Conservation (phyloP, 1,140 invertebrate genomes). For the Goniozus legneri region DNA sequence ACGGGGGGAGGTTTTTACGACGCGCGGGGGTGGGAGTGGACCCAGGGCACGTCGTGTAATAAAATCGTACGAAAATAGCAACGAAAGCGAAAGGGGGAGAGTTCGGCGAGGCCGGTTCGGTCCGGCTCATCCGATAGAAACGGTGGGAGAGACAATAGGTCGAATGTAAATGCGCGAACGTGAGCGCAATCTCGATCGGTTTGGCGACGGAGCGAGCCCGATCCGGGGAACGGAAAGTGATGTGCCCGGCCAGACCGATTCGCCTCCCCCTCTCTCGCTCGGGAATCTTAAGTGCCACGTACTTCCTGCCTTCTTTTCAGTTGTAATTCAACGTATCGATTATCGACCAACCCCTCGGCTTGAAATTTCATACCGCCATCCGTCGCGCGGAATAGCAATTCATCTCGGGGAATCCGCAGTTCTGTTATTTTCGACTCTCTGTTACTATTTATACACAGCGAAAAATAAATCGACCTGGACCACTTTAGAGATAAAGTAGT, state of each 20-base stretch:
- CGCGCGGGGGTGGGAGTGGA: neutral
- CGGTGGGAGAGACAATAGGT: slow-evolving; percentile 44
- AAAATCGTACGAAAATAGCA: slow-evolving; percentile 37
- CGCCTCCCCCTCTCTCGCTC: neutral
- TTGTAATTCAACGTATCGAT: neutral
- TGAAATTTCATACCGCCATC: neutral
- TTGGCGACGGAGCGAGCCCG: too few relatives aligned
- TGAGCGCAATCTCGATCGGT: slow-evolving; percentile 45
- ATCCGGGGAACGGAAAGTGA: slow-evolving; percentile 25
- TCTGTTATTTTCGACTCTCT: too few relatives aligned
- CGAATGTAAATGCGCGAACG: slow-evolving; percentile 51
- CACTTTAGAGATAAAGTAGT: too few relatives aligned
- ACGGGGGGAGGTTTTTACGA: too few relatives aligned
- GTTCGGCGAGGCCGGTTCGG: slow-evolving; percentile 48
- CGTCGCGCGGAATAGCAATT: too few relatives aligned
- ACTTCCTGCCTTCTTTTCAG: slow-evolving; percentile 8
- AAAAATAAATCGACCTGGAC: too few relatives aligned
- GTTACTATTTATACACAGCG: too few relatives aligned
- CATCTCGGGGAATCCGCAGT: too few relatives aligned
- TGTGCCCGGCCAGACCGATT: too few relatives aligned
- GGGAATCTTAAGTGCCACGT: neutral
- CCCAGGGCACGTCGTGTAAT: slow-evolving; percentile 6
- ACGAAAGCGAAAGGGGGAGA: slow-evolving; percentile 45
- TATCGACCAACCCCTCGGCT: neutral
- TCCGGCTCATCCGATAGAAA: slow-evolving; percentile 23